phyloP scores from a whole-genome alignment of 2,113 vertebrate genomes.

The Plecotus auritus region DNA sequence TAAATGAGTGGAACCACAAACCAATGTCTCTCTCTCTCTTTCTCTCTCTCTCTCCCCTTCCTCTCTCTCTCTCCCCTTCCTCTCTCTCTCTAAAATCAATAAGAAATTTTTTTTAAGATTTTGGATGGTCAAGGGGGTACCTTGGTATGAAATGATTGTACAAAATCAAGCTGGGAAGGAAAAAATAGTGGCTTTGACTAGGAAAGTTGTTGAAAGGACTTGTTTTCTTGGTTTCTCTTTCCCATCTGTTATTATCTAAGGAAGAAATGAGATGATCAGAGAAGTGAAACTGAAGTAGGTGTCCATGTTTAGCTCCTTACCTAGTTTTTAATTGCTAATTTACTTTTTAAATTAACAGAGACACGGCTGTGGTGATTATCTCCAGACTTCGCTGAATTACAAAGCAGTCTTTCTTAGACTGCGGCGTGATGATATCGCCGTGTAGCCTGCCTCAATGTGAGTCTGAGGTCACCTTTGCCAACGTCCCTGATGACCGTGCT shows the following conservation, averaged over 20 bases:
- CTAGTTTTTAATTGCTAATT: neutral
- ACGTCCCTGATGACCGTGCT: neutral
- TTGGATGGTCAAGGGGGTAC: slow-evolving; percentile 29
- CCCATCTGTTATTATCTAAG: neutral
- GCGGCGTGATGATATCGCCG: neutral
- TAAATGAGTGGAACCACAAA: neutral
- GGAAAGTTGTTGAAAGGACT: neutral
- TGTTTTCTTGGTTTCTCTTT: neutral
- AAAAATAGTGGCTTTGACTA: neutral
- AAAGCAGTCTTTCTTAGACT: neutral
- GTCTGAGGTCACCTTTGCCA: neutral
- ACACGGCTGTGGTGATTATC: neutral
- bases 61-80: too few species aligned
- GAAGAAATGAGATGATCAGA: neutral
- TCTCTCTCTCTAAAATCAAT: neutral
- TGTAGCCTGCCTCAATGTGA: neutral
- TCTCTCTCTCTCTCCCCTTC: too few species aligned
- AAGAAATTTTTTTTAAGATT: neutral
- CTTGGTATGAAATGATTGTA: slow-evolving; percentile 7
- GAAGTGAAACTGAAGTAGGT: neutral
- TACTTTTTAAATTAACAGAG: neutral
- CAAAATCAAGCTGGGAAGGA: slow-evolving; percentile 31
- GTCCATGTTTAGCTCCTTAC: neutral
- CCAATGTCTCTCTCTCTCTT: neutral
- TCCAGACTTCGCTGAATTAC: neutral